Evolutionary conservation across 2,797 vertebrate genomes (phyloP).

Genomic region (Adelosebastes latens): DNA sequence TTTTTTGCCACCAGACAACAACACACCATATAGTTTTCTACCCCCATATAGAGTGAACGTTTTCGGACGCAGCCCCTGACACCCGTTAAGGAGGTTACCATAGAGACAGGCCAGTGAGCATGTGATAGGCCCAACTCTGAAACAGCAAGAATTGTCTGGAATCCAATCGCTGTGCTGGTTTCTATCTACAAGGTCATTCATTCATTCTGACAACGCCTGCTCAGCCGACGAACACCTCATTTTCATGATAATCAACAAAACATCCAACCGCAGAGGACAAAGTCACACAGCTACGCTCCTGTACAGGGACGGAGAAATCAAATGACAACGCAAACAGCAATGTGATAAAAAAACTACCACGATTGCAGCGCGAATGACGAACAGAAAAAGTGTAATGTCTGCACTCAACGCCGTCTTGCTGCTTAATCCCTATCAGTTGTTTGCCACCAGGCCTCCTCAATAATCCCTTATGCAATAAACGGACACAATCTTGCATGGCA

Average conservation of each 20-base stretch:
- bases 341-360: conserved; percentile 21
- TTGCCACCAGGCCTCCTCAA: conserved; percentile 73
- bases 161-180: conserved; percentile 75
- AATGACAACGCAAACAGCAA: conserved; percentile 34
- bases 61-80: conserved; percentile 74
- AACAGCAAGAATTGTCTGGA: conserved; percentile 82
- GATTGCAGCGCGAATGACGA: conserved; percentile 39
- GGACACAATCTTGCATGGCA: conserved; percentile 77
- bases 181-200: conserved; percentile 78
- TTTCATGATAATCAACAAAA: conserved; percentile 77
- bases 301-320: conserved; percentile 32
- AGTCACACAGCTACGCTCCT: conserved; percentile 24
- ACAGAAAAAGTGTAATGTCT: conserved; percentile 59
- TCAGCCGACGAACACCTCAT: conserved; percentile 72
- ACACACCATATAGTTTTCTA: conserved; percentile 33
- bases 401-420: conserved; percentile 45
- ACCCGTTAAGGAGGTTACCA: conserved; percentile 85
- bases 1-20: conserved; percentile 20
- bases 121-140: conserved; percentile 82
- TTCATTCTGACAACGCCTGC: conserved; percentile 75
- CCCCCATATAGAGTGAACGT: conserved; percentile 38
- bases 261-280: conserved; percentile 50
- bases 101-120: conserved; percentile 84
- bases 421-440: conserved; percentile 73
- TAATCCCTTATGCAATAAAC: conserved; percentile 80